Evolutionary conservation across 2,113 vertebrate genomes (phyloP).

Genomic region (Menidia beryllina): DNA sequence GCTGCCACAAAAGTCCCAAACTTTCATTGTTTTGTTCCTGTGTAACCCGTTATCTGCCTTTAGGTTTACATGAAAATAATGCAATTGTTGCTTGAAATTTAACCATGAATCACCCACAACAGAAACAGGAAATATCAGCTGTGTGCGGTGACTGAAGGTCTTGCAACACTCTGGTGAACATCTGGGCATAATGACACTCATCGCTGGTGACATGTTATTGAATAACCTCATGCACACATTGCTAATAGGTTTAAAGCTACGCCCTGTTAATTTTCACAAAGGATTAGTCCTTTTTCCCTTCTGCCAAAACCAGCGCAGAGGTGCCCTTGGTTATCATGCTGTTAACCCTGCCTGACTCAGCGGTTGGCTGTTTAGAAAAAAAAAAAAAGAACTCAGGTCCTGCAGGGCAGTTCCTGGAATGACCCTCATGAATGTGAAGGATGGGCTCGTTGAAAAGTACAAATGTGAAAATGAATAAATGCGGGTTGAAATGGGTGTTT

Average conservation of each 20-base stretch:
- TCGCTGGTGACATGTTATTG: not conserved
- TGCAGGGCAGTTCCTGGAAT: not conserved
- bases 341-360: constrained; percentile 15
- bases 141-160: not conserved
- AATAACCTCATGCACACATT: constrained; percentile 1
- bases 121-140: too few relatives aligned
- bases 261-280: constrained; percentile 12
- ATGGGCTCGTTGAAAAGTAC: constrained; percentile 10
- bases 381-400: not conserved
- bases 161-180: not conserved
- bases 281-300: not conserved
- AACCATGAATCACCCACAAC: too few relatives aligned
- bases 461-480: constrained; percentile 33
- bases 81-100: too few relatives aligned
- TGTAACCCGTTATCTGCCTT: too few relatives aligned
- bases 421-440: constrained; percentile 9
- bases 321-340: constrained; percentile 15
- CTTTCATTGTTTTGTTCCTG: too few relatives aligned
- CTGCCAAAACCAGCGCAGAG: not conserved
- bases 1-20: too few relatives aligned
- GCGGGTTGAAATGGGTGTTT: constrained; percentile 12
- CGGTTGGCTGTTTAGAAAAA: not conserved
- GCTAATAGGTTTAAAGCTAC: constrained; percentile 6
- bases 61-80: not conserved
- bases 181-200: constrained; percentile 6